Evolutionary conservation across 2,113 vertebrate species (phyloP), one percentile per base, ranked within the genome.

Genomic region (Malurus elegans): DNA sequence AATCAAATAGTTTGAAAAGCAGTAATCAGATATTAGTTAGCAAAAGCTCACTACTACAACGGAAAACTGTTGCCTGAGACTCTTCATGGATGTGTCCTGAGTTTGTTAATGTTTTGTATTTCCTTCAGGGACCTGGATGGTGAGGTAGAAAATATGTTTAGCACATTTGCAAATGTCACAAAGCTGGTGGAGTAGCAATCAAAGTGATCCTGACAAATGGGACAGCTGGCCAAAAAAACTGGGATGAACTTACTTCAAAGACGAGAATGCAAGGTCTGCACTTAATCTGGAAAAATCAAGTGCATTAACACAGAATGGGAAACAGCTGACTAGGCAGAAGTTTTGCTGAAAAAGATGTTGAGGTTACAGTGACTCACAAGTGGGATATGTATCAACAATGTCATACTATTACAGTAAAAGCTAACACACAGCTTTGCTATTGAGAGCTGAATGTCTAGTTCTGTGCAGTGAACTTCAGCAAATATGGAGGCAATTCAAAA

Each of bases 311-410:
- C 40, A 86, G 57, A 87, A 95, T 93, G 64, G 40, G 74, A 92
- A 97, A 93, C 75, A 93, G 93, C 93, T 95, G 94, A 93, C 64
- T 56, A 95, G 64, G 72, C 85, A 96, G 56, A 90, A 95, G 70
- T 79, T 88, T 67, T 93, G 58, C 82, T 95, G 93, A 88, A 88
- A 92, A 95, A 88, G 75, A 88, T 67, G 60, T 88, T 93, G 90
- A 90, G 79, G 79, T 88, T 93, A 82, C 64, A 80, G 71, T 94
- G 90, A 94, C 44, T 96, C 93, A 95, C 67, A 67, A 93, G 61
- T 29, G 50, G 71, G 86, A 67, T 80, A 94, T 96, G 70, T 60
- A 80, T 94, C 90, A 94, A 86, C 79, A 92, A 28, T 76, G 48
- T 80, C 81, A 67, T 42, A 74, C 56, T 56, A 62, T 86, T 88